phyloP scores from a whole-genome alignment of 2,888 invertebrate genomes.

The Ametastegia equiseti region DNA sequence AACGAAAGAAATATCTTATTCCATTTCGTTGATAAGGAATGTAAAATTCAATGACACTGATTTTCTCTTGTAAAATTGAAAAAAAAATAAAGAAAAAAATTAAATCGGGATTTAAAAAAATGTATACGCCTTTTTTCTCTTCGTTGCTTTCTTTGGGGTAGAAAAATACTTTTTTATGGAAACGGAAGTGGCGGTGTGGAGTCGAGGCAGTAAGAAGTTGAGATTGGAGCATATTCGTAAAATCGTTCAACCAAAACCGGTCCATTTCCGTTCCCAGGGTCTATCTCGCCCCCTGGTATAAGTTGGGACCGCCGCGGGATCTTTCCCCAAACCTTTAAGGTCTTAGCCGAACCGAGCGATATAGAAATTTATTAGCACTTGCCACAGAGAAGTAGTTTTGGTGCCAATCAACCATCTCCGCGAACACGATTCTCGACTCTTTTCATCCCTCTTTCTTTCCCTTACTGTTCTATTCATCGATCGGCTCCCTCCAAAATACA shows the following conservation, averaged over 20 bases:
- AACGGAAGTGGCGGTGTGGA: slow-evolving; percentile 37
- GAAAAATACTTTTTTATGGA: slow-evolving; percentile 14
- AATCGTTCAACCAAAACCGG: slow-evolving; percentile 72
- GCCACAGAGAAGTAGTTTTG: slow-evolving; percentile 65
- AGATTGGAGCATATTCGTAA: slow-evolving; percentile 72
- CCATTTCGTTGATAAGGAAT: too few species aligned
- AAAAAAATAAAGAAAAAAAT: background rate
- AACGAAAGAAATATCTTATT: too few species aligned
- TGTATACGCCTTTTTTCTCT: background rate
- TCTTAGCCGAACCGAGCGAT: slow-evolving; percentile 45
- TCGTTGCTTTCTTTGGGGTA: background rate
- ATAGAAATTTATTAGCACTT: slow-evolving; percentile 72
- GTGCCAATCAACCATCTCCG: slow-evolving; percentile 66
- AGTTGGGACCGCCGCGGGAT: slow-evolving; percentile 37
- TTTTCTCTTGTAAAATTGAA: too few species aligned
- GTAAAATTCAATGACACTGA: background rate
- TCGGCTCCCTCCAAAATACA: too few species aligned
- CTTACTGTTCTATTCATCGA: slow-evolving; percentile 42
- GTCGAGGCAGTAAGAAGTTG: slow-evolving; percentile 18
- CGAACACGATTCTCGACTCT: background rate
- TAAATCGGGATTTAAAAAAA: background rate
- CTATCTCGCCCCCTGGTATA: slow-evolving; percentile 16
- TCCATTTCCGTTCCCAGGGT: slow-evolving; percentile 66
- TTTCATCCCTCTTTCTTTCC: background rate
- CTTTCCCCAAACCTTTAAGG: slow-evolving; percentile 50